Evolutionary conservation across 2,113 vertebrate species (phyloP), one percentile per base, ranked within the genome.

Genomic region (Tachysurus fulvidraco): DNA sequence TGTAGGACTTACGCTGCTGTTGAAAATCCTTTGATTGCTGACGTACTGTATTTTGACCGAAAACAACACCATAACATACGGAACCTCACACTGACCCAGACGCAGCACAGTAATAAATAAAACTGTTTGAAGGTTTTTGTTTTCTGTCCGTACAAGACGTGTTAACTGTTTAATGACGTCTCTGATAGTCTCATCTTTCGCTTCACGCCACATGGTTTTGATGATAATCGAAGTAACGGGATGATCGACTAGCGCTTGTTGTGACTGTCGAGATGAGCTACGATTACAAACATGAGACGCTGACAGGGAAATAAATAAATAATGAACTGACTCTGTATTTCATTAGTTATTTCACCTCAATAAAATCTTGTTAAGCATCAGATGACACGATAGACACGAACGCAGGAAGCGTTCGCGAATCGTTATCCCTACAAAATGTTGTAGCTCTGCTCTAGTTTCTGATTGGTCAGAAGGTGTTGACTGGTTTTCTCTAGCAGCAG

Each of bases 201-300:
- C 41, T 81, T 64, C 83, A 46, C 54, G 55, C 54, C 59, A 25
- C 14, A 13, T 44, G 60, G 85, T 65, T 85, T 50, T 41, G 79
- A 46, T 73, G 81, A 87, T 85, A 87, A 87, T 54, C 85, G 28
- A 60, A 52, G 73, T 83, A 74, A n/a, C 62, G 54, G 16, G 65
- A 25, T 82, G 83, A 89, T 89, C 83, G 50, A 78, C 82, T 82
- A 77, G 36, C 9, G 80, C 52, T 85, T 76, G 74, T 78, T 85
- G 86, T 64, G 50, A 60, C 50, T 17, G 71, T 36, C 19, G 64
- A 84, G 82, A 30, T 12, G 41, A 52, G 52, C 55, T 81, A 52
- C 73, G 65, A 82, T 85, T 82, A 82, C 67, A 87, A 50, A 46
- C 50, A 54, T 71, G 76, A 59, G 67, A 59, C 50, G 54, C 17